Base-by-base conservation (phyloP, 1,140 invertebrate species). In the Paralvinella palmiformis region DNA sequence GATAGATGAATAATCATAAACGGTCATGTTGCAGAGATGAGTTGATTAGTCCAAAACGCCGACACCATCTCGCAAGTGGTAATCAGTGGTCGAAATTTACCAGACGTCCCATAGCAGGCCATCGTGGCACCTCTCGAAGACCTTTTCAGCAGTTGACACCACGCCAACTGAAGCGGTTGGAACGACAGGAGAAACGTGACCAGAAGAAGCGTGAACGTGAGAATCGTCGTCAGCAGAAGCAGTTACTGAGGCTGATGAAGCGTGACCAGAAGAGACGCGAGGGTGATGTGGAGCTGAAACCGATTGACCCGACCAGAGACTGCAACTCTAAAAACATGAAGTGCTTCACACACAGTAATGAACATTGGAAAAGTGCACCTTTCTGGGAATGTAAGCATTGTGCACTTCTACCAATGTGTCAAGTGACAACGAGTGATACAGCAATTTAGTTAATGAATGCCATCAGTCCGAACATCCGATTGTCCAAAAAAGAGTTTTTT, bases 321-420 rank as follows among this genome's bases (percentile, higher is more conserved):
- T 76, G 74, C 58, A 68, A 75, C 63, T 65, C 71, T 31, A 71
- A 78, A 27, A 82, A 79, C 72, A 95, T 97, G 91, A 97, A 97
- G 79, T 98, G 95, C 74, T 97, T 97, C 80, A 89, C 90, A 66
- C 94, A 97, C 74, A 91, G 94, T 76, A 93, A 92, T 72, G 88
- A 91, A 71, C 93, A 96, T 73, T 96, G 94, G 94, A 85, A 88
- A 68, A 96, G 93, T 0, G 87, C 90, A 2, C 94, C 94, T 3
- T 81, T 91, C 3, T 97, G 94, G 94, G 44, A 60, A 22, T 41
- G 58, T 60, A 41, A 37, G 58, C n/a, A n/a, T n/a, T n/a, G n/a
- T n/a, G n/a, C n/a, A n/a, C n/a, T n/a, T n/a, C n/a, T n/a, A n/a
- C n/a, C n/a, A n/a, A n/a, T n/a, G n/a, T n/a, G n/a, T n/a, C n/a